Evolutionary conservation across 2,888 invertebrate species (phyloP), one percentile per base, ranked within the genome.

Genomic region (Eristalinus sepulchralis): DNA sequence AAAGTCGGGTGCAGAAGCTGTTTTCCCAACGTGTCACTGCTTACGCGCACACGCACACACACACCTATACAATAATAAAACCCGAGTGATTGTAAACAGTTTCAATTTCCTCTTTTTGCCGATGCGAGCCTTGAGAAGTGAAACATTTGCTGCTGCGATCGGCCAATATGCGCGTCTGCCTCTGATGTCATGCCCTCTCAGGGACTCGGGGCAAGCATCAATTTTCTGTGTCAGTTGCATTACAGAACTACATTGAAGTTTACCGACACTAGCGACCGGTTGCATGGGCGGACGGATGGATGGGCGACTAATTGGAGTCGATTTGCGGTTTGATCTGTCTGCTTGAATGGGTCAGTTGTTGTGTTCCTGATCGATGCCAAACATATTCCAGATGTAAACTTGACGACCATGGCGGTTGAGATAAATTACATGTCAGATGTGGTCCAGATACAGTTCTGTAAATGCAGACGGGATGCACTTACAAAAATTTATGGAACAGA

Each of bases 151-250:
- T n/a, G 4, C 39, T 47, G 39, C 39, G 13, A 47, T n/a, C 17
- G 47, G 47, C 47, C 6, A 1, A 10, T 4, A 31, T 31, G 31
- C 31, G 4, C 24, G 10, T 70, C 17, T 71, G 27, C 60, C 63
- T 39, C 64, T 73, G 64, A 73, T 73, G 73, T 64, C 64, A 73
- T 73, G 57, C 11, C 36, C 20, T 36, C 20, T 22, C n/a, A 57
- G n/a, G 27, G 31, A 53, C 17, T 36, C 34, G 2, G 57, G 64
- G 57, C 64, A 75, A 75, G 64, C 73, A 66, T 75, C 34, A 64
- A 75, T 75, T 75, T 75, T 75, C 73, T 75, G 64, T 75, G 73
- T 75, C 64, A 75, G 73, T 75, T 75, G 31, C 57, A 66, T 64
- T 64, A 17, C 17, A 27, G 17, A 75, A 66, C 64, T 66, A 64